Conservation (phyloP, 2,113 vertebrate genomes). For the Dromiciops gliroides region DNA sequence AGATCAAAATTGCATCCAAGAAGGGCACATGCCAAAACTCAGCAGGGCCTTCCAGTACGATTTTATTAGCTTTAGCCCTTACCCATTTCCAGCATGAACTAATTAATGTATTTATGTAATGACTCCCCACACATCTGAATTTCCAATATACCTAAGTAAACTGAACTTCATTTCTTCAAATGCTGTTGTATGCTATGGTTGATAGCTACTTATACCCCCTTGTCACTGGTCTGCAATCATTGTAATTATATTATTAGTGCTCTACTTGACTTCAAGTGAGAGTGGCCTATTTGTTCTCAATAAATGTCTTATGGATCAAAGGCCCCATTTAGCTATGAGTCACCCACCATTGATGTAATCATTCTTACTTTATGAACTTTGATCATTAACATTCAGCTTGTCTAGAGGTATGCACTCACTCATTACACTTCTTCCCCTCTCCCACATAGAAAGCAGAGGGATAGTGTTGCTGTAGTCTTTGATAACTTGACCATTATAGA, state of each 20-base stretch:
- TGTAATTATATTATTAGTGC: conserved; percentile 74
- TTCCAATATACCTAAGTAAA: conserved; percentile 53
- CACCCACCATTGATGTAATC: conserved; percentile 78
- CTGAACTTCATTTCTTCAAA: conserved; percentile 58
- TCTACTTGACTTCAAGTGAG: conserved; percentile 74
- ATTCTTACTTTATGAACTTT: conserved; percentile 78
- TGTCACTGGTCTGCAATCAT: conserved; percentile 69
- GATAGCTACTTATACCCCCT: conserved; percentile 59
- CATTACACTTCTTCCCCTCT: not conserved
- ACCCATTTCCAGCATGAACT: conserved; percentile 42
- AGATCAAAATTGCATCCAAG: conserved; percentile 13
- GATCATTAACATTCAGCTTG: conserved; percentile 77
- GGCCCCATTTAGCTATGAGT: conserved; percentile 78
- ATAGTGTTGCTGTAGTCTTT: not conserved
- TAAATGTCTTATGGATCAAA: conserved; percentile 72
- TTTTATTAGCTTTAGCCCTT: conserved; percentile 45
- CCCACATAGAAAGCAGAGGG: not conserved
- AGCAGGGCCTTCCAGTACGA: not conserved
- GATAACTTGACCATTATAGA: not conserved
- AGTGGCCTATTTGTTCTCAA: conserved; percentile 72
- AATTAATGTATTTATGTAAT: not conserved
- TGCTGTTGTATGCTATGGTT: conserved; percentile 36
- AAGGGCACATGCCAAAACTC: not conserved
- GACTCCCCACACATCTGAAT: conserved; percentile 51
- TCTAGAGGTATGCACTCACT: conserved; percentile 42